phyloP scores from a whole-genome alignment of 2,113 vertebrate genomes.

The Pitta sordida region DNA sequence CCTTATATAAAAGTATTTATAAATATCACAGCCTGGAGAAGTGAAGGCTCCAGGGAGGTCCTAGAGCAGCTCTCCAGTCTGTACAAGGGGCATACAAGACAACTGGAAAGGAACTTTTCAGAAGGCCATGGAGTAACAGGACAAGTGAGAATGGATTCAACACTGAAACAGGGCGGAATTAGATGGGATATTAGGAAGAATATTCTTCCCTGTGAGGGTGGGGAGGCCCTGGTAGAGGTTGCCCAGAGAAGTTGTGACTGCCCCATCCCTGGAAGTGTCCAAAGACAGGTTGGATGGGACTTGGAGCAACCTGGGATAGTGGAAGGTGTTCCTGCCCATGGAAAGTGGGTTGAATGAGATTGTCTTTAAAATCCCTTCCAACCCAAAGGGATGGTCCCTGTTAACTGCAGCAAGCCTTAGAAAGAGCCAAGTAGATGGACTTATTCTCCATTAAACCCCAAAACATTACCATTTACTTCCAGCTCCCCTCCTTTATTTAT shows the following conservation, averaged over 20 bases:
- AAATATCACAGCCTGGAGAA: neutral
- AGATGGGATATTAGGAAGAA: neutral
- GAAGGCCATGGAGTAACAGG: no score
- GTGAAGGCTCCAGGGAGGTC: neutral
- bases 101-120: neutral
- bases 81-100: neutral
- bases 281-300: fast-evolving
- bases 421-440: neutral
- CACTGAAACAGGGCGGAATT: neutral
- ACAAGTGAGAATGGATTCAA: no score
- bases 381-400: neutral
- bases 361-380: neutral
- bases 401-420: neutral
- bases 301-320: fast-evolving
- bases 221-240: neutral
- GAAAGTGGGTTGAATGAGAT: neutral
- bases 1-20: neutral
- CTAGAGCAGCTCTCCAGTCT: neutral
- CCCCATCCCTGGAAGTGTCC: neutral
- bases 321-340: neutral
- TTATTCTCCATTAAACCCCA: neutral
- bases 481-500: neutral
- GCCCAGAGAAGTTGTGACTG: neutral
- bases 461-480: neutral
- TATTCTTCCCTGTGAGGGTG: neutral